Conservation (phyloP, 1,140 invertebrate species). For the Caerostris extrusa region DNA sequence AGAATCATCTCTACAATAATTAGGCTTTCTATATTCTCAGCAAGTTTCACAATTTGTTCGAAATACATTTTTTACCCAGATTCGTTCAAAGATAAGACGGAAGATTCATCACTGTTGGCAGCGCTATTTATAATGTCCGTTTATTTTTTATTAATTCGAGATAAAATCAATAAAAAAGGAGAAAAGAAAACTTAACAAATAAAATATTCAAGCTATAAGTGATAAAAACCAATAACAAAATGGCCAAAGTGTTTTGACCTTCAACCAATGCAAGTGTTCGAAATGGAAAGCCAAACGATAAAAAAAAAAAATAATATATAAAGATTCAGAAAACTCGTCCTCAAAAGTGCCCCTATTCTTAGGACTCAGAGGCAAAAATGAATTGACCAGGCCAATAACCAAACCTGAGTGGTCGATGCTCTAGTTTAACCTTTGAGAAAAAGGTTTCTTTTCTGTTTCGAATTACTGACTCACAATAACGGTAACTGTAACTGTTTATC, state of each 20-base stretch:
- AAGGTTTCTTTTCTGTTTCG: conserved; percentile 14
- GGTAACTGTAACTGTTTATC: conserved; percentile 19
- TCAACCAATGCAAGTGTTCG: conserved; percentile 32
- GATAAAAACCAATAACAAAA: not conserved
- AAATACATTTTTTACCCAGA: conserved; percentile 1
- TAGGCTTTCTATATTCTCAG: not conserved
- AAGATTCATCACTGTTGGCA: not conserved
- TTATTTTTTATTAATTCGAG: not conserved
- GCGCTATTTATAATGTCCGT: not conserved
- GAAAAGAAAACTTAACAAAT: not conserved
- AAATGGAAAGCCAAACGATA: conserved; percentile 30
- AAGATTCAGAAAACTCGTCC: conserved; percentile 33
- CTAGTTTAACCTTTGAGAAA: conserved; percentile 39
- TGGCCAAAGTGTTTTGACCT: conserved; percentile 48
- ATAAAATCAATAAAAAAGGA: not conserved
- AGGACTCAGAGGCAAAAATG: not conserved
- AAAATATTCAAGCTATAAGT: not conserved
- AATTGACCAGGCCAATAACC: conserved; percentile 58
- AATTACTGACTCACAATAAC: conserved; percentile 17
- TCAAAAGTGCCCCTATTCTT: conserved; percentile 10
- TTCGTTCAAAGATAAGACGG: not conserved
- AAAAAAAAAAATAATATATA: not conserved
- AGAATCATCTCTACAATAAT: not conserved
- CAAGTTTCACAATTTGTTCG: not conserved
- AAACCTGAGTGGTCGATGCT: conserved; percentile 53